Conservation (phyloP, 92 coral and sea anemone species). For the Parazoanthus swiftii region DNA sequence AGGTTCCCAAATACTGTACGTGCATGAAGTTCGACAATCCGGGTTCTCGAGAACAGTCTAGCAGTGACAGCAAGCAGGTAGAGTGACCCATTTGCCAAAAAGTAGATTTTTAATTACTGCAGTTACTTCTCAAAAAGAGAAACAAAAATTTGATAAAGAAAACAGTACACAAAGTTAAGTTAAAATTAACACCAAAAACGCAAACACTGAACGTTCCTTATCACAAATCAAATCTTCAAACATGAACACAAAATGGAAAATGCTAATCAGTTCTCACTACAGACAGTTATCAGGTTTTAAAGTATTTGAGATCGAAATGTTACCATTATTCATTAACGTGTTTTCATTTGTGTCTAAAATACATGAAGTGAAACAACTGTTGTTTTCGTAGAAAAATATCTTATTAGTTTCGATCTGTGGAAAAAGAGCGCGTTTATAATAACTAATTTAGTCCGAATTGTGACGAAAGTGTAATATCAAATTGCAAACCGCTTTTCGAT, state of each 20-base stretch:
- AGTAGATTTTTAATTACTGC: not conserved
- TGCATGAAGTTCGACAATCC: constrained; percentile 10
- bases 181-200: not conserved
- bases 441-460: not conserved
- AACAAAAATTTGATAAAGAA: not conserved
- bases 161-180: not conserved
- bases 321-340: not conserved
- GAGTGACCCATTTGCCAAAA: not conserved
- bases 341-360: not conserved
- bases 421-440: not conserved
- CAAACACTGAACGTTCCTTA: not conserved
- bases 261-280: not conserved
- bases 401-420: not conserved
- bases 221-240: not conserved
- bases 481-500: not conserved
- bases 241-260: not conserved
- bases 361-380: not conserved
- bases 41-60: not conserved
- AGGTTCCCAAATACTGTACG: constrained; percentile 13
- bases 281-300: no score
- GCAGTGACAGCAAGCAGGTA: constrained; percentile 24
- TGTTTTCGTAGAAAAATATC: no score
- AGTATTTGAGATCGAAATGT: not conserved
- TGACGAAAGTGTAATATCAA: not conserved
- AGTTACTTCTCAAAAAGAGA: not conserved